Evolutionary conservation across 92 coral and sea anemone species (phyloP), one percentile per base, ranked within the genome.

Genomic region (Isaurus tuberculatus): DNA sequence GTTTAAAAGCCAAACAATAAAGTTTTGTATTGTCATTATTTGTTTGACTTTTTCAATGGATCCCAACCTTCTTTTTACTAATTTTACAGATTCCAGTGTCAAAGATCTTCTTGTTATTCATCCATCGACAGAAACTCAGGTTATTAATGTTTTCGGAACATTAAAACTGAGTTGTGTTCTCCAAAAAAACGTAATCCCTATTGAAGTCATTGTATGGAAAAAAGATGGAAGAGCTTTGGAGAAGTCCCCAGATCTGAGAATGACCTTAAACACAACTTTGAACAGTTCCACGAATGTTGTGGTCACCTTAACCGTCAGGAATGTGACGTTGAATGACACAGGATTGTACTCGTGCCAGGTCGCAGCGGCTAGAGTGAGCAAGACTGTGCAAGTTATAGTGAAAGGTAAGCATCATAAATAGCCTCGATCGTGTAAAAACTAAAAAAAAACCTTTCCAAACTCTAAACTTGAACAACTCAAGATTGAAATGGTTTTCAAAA

Each of bases 81-180:
- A 43, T 37, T 37, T 14, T 72, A 25, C 78, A 72, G 78, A 72
- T 43, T 58, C 60, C 36, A 72, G 78, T 15, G 20, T 6, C 22
- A 72, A 72, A 44, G 44, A 72, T 26, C 57, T 36, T 36, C 48
- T 72, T 0, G 78, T 72, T 43, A 72, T 72, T 55, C 60, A 72
- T 15, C 78, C 61, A 15, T 17, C 78, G 8, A 48, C 6, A 25
- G 78, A 27, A 16, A 42, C 32, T 42, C 60, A 72, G 3, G 26
- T 15, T 17, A 5, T 72, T 3, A 72, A 72, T 44, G 78, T 72
- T 22, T 72, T 19, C 14, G 78, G 40, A 44, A 44, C 58, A 15
- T 27, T 72, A 15, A 34, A 25, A 25, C 55, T 72, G 10, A 20
- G 27, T 13, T 72, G 78, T 5, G 60, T 72, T 20, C 27, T 72